Evolutionary conservation across 2,113 vertebrate species (phyloP), one percentile per base, ranked within the genome.

Genomic region (Malaclemys terrapin): DNA sequence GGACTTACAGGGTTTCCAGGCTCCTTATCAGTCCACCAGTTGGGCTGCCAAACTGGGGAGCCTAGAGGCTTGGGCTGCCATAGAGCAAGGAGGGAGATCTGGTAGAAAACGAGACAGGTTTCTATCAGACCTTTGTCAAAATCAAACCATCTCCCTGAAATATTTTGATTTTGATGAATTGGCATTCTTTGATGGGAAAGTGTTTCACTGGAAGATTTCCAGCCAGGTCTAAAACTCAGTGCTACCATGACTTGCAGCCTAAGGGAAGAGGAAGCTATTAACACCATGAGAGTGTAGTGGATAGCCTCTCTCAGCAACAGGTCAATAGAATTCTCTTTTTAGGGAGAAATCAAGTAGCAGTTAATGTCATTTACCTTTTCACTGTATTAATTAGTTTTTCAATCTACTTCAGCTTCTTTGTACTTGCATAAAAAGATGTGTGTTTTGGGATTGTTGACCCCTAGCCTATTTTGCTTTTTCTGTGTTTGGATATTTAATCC

Each of bases 321-420:
- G 25, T 11, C 80, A 89, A 80, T 38, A 80, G 5, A 52, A 56
- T 59, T 89, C 49, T 49, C 49, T 93, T 65, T 85, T 56, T 72
- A 91, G 35, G 72, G 24, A 13, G 81, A 89, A 50, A 93, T 95
- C 65, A 80, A 92, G 42, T 62, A n/a, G 84, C 59, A 89, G n/a
- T 54, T 89, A 93, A 93, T 3, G 0, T 50, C 94, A 79, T 96
- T 96, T 97, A 56, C 27, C 84, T 85, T 95, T 96, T 83, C 81
- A 85, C 82, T 80, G 5, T 29, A 76, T 89, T 94, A 50, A 92
- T 84, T 90, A 62, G 94, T 93, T 97, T 75, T 47, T 95, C 53
- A 38, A 22, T 75, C 82, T 94, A 57, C 50, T 95, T 93, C 86
- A 81, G 65, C 90, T 90, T 91, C 84, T 88, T 87, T 78, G 24